A percentile compares a stretch with the other conserved stretches of the same genome.
Evolutionary conservation across 2,888 invertebrate species (phyloP).

Genomic region (Ephialtes manifestator): DNA sequence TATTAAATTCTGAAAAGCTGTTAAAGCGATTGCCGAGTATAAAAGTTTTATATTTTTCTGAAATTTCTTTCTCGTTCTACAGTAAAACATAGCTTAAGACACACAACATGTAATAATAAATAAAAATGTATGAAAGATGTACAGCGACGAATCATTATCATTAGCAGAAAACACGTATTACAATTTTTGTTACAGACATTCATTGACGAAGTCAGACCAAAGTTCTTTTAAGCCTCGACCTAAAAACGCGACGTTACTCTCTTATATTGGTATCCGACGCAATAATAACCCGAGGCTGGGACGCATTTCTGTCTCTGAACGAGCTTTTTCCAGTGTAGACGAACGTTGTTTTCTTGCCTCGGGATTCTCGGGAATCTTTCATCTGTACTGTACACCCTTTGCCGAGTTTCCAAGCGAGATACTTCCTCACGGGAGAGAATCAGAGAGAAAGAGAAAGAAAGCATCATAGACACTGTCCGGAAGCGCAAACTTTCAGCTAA

Average conservation of each 20-base stretch:
- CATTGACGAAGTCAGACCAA: not conserved
- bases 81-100: not conserved
- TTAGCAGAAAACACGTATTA: not conserved
- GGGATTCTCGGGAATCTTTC: constrained; percentile 22
- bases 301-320: not conserved
- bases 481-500: constrained; percentile 57
- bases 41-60: not conserved
- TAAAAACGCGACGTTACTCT: constrained; percentile 27
- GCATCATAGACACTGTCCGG: constrained; percentile 18
- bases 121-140: not conserved
- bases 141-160: not conserved
- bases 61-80: not conserved
- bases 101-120: not conserved
- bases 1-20: not conserved
- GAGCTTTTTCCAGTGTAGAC: not conserved
- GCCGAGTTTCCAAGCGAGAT: constrained; percentile 13
- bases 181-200: constrained; percentile 19
- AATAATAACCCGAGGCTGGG: not conserved
- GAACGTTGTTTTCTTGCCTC: constrained; percentile 6
- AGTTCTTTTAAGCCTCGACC: constrained; percentile 21
- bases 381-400: not conserved
- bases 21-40: not conserved
- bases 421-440: constrained; percentile 23
- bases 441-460: not conserved
- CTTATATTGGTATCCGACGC: not conserved